Base-by-base conservation (phyloP, 1,140 invertebrate genomes). In the Drosophila pectinifera region DNA sequence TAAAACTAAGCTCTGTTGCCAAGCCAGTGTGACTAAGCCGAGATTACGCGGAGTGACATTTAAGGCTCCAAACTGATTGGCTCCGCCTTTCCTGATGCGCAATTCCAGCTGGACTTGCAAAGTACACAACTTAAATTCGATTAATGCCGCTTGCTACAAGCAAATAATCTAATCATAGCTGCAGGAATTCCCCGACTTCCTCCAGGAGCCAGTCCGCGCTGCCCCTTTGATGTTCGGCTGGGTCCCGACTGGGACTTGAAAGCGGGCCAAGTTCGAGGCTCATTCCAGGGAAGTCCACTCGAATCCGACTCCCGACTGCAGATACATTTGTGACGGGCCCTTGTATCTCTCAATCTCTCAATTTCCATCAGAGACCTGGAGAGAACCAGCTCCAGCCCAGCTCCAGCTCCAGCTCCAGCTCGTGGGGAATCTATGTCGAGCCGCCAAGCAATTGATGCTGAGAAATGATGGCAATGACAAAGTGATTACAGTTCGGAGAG, bases 401-500 rank as follows among this genome's bases (percentile, higher is more conserved):
- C 39, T 54, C n/a, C n/a, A n/a, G n/a, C n/a, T n/a, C n/a, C n/a
- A n/a, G n/a, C n/a, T n/a, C n/a, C n/a, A n/a, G n/a, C n/a, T n/a
- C n/a, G n/a, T n/a, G n/a, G n/a, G n/a, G n/a, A n/a, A 82, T 86
- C 78, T 88, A 67, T 86, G 78, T 67, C 59, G 67, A 58, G 67
- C 55, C 64, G 74, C 73, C 68, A 77, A 84, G 84, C 80, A 83
- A 83, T 85, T 80, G 81, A 82, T 75, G 82, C 84, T 83, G 83
- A 83, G 76, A 86, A 86, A 86, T 86, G 83, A 86, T 88, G 83
- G 83, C 83, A 88, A 88, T 88, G 83, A 88, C 83, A 88, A 88
- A 88, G 83, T 88, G 83, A 88, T 88, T 88, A 89, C 81, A 63
- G 58, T 64, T 53, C 54, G 56, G 70, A 79, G 78, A 77, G 72